A percentile compares a stretch with the other conserved stretches of the same genome.
Evolutionary conservation across 2,113 vertebrate species (phyloP).

Genomic region (Empidonax alnorum): DNA sequence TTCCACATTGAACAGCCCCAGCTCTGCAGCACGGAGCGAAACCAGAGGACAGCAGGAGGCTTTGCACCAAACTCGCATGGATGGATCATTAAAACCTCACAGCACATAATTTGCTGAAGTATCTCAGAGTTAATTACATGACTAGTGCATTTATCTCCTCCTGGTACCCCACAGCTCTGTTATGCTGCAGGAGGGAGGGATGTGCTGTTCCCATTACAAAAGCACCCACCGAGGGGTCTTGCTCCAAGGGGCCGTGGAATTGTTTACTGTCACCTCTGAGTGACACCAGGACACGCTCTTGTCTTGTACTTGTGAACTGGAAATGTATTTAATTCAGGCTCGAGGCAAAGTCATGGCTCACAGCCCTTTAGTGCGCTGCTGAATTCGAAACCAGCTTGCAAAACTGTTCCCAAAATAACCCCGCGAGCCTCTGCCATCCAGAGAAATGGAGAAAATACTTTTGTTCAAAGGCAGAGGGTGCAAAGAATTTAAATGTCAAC

Average conservation of each 20-base stretch:
- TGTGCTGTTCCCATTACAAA: fast-evolving
- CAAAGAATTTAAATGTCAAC: neutral
- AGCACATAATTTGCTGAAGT: neutral
- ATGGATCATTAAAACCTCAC: neutral
- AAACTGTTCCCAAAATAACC: conserved; percentile 17
- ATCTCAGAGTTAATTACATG: neutral
- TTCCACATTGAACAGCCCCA: fast-evolving
- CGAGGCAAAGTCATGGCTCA: conserved; percentile 23
- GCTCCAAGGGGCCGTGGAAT: neutral
- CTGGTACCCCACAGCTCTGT: neutral
- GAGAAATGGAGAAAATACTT: neutral
- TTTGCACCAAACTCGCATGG: neutral
- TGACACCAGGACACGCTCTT: neutral
- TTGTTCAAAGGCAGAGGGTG: neutral
- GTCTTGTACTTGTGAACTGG: neutral
- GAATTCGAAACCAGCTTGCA: neutral
- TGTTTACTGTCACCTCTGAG: neutral
- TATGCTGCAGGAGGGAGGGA: neutral
- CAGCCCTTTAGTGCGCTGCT: neutral
- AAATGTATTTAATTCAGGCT: conserved; percentile 15
- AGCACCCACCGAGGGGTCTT: fast-evolving
- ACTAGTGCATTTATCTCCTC: neutral
- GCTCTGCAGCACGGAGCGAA: neutral
- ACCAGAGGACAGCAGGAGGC: neutral
- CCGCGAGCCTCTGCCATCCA: neutral